Percentiles rank a stretch among this genome's conserved stretches.
These are phyloP conservation scores for Drosophila pseudotalamancana DNA, from an alignment of 2,888 invertebrate species.

Conservation along the genomic window DNA sequence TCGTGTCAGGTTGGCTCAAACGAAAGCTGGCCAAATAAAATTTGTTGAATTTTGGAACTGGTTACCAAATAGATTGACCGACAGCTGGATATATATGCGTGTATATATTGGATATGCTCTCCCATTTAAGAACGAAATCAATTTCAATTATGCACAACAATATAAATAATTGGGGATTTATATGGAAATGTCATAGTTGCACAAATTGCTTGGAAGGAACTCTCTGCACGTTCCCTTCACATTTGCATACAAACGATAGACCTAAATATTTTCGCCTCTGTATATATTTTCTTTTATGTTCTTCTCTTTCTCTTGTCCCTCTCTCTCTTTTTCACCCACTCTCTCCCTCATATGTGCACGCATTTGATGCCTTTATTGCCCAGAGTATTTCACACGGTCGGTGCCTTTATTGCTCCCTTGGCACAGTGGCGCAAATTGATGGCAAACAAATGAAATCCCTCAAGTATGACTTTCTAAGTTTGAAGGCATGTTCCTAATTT, in stretches of 20 bases:
- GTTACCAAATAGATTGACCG: constrained; percentile 12
- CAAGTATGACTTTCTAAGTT: constrained; percentile 13
- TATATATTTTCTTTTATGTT: not conserved
- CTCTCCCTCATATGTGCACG: constrained; percentile 20
- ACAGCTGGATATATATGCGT: not conserved
- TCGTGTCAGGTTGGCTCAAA: constrained; percentile 24
- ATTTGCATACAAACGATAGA: constrained; percentile 58
- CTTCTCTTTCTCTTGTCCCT: not conserved
- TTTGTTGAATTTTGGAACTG: constrained; percentile 4
- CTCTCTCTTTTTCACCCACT: not conserved
- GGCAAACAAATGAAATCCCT: constrained; percentile 10
- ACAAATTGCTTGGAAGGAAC: constrained; percentile 41
- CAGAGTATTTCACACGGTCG: constrained; percentile 50
- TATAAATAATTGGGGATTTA: constrained; percentile 39
- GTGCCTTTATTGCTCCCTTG: constrained; percentile 63
- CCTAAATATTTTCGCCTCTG: constrained; percentile 29
- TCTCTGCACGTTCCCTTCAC: constrained; percentile 4
- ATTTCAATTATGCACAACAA: constrained; percentile 50
- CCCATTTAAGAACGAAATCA: constrained; percentile 33
- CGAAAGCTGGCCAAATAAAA: not conserved
- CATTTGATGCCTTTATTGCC: constrained; percentile 56
- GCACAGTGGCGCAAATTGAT: constrained; percentile 38
- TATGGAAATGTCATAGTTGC: constrained; percentile 49
- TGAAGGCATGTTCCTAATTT: too few species aligned
- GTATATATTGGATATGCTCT: not conserved